Conservation (phyloP, 2,113 vertebrate species). For the Trinectes maculatus region DNA sequence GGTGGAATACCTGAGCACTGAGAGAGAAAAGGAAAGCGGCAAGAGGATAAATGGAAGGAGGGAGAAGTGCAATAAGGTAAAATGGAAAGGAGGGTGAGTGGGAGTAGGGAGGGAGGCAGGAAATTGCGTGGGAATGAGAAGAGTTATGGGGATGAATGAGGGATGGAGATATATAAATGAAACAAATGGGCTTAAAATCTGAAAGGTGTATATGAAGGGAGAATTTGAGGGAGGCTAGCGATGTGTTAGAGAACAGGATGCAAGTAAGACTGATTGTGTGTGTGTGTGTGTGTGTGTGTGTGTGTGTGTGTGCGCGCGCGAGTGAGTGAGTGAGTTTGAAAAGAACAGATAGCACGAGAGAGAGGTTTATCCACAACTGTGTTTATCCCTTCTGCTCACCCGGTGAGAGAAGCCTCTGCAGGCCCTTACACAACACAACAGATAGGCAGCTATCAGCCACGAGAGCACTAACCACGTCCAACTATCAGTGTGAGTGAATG, state of each 20-base stretch:
- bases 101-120: background rate
- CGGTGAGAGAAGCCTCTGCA: conserved; percentile 32
- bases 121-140: conserved; percentile 12
- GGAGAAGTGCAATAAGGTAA: background rate
- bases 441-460: conserved; percentile 67
- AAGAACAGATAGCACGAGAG: conserved; percentile 42
- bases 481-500: background rate
- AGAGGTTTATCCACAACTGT: conserved; percentile 52
- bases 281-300: conserved; percentile 23
- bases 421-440: conserved; percentile 45
- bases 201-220: conserved; percentile 27
- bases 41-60: background rate
- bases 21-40: background rate
- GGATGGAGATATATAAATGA: conserved; percentile 43
- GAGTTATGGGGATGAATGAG: conserved; percentile 20
- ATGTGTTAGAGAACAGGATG: too few species aligned
- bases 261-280: too few species aligned
- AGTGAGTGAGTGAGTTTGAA: background rate
- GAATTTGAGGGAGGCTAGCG: conserved; percentile 1
- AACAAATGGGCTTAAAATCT: conserved; percentile 53
- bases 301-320: conserved; percentile 7
- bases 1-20: background rate
- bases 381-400: conserved; percentile 63
- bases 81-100: background rate
- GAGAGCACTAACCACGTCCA: conserved; percentile 23